Evolutionary conservation across 1,140 invertebrate species (phyloP).

Genomic region (Bombus terrestris): DNA sequence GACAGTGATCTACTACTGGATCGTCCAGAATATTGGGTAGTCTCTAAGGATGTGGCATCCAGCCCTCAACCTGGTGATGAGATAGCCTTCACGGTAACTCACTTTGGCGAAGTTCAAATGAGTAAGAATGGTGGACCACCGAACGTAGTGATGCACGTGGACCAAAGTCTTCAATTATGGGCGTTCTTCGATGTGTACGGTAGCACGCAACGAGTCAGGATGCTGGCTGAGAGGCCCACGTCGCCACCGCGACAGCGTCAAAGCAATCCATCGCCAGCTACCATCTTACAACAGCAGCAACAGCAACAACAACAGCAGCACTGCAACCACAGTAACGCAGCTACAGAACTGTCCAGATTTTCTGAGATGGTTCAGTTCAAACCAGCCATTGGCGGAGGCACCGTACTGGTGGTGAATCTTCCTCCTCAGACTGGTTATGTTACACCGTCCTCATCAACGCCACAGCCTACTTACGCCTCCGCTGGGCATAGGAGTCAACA

Average conservation of each 20-base stretch:
- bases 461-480: constrained; percentile 70
- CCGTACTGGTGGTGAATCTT: constrained; percentile 91
- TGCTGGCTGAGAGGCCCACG: constrained; percentile 83
- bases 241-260: constrained; percentile 77
- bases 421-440: constrained; percentile 84
- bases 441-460: constrained; percentile 74
- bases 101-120: constrained; percentile 94
- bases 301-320: constrained; percentile 73
- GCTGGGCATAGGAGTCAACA: constrained; percentile 42
- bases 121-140: constrained; percentile 92
- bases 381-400: constrained; percentile 85
- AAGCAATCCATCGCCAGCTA: constrained; percentile 54
- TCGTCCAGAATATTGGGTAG: constrained; percentile 98
- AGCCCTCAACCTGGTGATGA: constrained; percentile 93
- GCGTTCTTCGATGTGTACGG: constrained; percentile 98
- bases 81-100: constrained; percentile 93
- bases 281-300: constrained; percentile 56
- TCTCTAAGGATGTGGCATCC: constrained; percentile 95
- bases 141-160: constrained; percentile 96
- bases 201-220: constrained; percentile 93
- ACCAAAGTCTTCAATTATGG: constrained; percentile 94
- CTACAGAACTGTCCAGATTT: constrained; percentile 80
- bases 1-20: constrained; percentile 96
- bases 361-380: constrained; percentile 86
- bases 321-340: constrained; percentile 75